These are phyloP conservation scores for Pristionchus maxplancki DNA, from an alignment of 2,888 invertebrate species.

Conservation along the genomic window DNA sequence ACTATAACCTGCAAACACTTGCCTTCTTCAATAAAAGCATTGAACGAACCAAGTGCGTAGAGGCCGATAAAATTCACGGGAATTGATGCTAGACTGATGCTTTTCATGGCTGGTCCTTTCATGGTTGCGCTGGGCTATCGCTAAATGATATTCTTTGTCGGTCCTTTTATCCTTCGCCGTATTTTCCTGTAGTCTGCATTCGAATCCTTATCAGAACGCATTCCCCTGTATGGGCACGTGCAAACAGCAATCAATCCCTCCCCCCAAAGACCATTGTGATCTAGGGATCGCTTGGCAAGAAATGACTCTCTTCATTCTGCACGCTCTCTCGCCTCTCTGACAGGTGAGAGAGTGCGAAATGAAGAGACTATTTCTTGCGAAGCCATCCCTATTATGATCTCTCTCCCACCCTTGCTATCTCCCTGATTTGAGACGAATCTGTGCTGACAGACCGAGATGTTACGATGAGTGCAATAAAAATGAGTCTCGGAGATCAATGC, in stretches of 20 bases:
- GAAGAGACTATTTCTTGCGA: too few species aligned
- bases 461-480: neutral
- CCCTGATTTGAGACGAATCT: too few species aligned
- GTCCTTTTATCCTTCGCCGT: neutral
- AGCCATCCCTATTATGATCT: too few species aligned
- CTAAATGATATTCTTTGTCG: neutral
- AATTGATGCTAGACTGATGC: neutral
- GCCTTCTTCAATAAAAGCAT: too few species aligned
- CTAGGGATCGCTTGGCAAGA: too few species aligned
- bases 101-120: neutral
- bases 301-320: too few species aligned
- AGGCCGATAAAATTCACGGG: neutral
- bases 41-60: neutral
- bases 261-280: neutral
- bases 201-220: neutral
- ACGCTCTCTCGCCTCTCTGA: too few species aligned
- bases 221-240: neutral
- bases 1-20: conserved; percentile 54
- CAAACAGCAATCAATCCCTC: neutral
- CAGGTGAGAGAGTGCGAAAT: too few species aligned
- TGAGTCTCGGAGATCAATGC: neutral
- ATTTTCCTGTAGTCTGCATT: neutral
- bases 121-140: too few species aligned
- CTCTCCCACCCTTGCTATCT: too few species aligned
- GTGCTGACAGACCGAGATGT: neutral